Evolutionary conservation across 92 coral and sea anemone genomes (phyloP).

Genomic region (Micromussa lordhowensis): DNA sequence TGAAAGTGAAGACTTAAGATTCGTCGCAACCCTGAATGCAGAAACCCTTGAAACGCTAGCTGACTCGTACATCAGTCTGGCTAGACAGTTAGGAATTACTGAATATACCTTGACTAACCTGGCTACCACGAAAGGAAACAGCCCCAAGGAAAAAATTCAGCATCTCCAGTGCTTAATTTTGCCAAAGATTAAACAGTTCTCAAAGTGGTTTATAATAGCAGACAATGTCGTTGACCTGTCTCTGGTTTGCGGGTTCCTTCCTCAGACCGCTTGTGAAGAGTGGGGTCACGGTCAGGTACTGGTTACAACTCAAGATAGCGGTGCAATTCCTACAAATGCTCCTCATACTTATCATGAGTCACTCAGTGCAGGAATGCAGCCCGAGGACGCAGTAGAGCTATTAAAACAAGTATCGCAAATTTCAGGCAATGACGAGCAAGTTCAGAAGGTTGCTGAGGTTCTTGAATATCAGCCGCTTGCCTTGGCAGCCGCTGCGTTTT

Average conservation of each 20-base stretch:
- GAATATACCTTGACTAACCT: conserved; percentile 4
- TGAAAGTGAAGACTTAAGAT: background rate
- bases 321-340: conserved; percentile 3
- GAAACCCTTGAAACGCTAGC: conserved; percentile 25
- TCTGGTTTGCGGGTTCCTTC: conserved; percentile 12
- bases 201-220: conserved; percentile 42
- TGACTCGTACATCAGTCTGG: conserved; percentile 28
- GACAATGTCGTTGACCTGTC: conserved; percentile 37
- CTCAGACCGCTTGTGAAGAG: conserved; percentile 26
- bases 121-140: conserved; percentile 1
- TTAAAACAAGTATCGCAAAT: conserved; percentile 38
- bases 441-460: conserved; percentile 42
- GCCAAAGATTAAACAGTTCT: background rate
- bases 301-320: conserved; percentile 48
- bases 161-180: conserved; percentile 8
- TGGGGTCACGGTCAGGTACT: conserved; percentile 49
- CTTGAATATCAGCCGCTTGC: conserved; percentile 59
- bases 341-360: background rate
- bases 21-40: conserved; percentile 43
- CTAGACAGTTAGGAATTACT: conserved; percentile 5
- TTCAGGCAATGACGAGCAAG: background rate
- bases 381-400: conserved; percentile 37
- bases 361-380: conserved; percentile 37
- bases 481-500: conserved; percentile 44
- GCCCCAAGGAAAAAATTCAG: background rate